Evolutionary conservation across 2,888 invertebrate genomes (phyloP), one percentile per base, ranked within the genome.

Genomic region (Molorchus minor): DNA sequence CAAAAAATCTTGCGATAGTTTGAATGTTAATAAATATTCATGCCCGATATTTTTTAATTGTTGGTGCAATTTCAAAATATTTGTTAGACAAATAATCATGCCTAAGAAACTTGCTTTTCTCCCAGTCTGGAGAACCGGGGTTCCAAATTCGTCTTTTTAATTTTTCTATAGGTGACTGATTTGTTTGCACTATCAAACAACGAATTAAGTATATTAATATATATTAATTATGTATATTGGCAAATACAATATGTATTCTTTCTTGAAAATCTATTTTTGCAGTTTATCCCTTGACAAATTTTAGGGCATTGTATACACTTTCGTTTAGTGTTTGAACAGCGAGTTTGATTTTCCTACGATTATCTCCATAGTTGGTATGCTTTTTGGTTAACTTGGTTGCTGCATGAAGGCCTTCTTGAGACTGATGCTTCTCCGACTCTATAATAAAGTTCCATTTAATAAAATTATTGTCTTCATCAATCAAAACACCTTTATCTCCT

Each of bases 401-500:
- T 2, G 30, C 10, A 25, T 21, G 35, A 16, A 61, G 30, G 4
- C 60, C 60, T 21, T 52, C 52, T 10, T 30, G 16, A 1, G 21
- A 1, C 29, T 56, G 59, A 12, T 38, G 3, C 2, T 21, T 35
- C 25, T 41, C 8, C 33, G 56, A 36, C 7, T 20, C 21, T 49
- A 43, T 12, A 16, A 55, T 35, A 36, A 15, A 36, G 20, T 30
- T 19, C 45, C 51, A 49, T 29, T 45, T 16, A 13, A 45, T 44
- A n/a, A n/a, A n/a, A 10, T 20, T 13, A 16, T 38, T 49, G 12
- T 35, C 52, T 2, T 36, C 36, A 38, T 58, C 44, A 41, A 47
- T 29, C 15, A 64, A 44, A 41, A 56, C 29, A 51, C 65, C 57
- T 17, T 49, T 40, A 36, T 70, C 71, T 1, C 67, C 71, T 15